Conservation (phyloP, 37 sponge, comb jelly and placozoan species). For the Bolinopsis microptera region DNA sequence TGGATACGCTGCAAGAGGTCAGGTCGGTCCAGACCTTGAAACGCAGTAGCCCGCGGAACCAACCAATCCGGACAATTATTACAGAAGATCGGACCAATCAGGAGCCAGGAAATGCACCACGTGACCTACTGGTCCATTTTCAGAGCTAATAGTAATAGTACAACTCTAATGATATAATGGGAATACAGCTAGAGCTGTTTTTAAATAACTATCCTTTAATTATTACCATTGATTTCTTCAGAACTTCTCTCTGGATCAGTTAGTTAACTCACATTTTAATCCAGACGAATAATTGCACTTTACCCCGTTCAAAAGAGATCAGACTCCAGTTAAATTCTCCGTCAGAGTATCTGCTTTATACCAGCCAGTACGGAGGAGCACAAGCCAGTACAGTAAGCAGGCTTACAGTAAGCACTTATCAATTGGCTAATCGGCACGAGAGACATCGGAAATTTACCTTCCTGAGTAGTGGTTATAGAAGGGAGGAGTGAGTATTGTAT, state of each 20-base stretch:
- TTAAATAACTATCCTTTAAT: background rate
- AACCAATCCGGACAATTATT: background rate
- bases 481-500: background rate
- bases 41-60: background rate
- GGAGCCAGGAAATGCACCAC: background rate
- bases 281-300: too few species aligned
- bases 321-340: background rate
- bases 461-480: background rate
- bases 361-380: too few species aligned
- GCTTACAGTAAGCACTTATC: background rate
- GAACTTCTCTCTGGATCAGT: background rate
- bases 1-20: background rate
- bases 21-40: background rate
- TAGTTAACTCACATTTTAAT: too few species aligned
- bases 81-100: background rate
- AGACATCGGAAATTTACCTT: background rate
- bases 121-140: constrained; percentile 35
- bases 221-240: background rate
- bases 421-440: constrained; percentile 7
- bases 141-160: constrained; percentile 5
- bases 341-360: too few species aligned
- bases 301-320: background rate
- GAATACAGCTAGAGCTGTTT: background rate
- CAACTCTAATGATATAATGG: constrained; percentile 34
- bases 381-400: background rate